Conservation (phyloP, 2,113 vertebrate species). For the Rhinogobius similis region DNA sequence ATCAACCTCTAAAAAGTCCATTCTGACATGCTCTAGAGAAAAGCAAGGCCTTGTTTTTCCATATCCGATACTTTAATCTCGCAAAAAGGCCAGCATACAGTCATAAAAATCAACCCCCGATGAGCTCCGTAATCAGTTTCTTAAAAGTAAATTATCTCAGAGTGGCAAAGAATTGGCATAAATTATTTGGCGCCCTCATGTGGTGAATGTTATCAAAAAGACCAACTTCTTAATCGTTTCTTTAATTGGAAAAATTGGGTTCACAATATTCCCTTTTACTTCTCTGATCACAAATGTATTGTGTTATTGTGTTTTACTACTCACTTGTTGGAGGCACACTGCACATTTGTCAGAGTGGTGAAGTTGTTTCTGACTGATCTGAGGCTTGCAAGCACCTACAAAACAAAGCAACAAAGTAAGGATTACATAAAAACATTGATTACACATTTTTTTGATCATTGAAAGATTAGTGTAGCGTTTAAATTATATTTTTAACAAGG, state of each 20-base stretch:
- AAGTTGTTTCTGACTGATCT: constrained; percentile 96
- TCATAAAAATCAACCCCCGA: neutral
- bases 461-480: too few relatives aligned
- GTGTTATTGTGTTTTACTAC: constrained; percentile 17
- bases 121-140: neutral
- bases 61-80: too few relatives aligned
- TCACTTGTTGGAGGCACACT: constrained; percentile 90
- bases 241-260: neutral
- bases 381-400: constrained; percentile 93
- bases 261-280: neutral
- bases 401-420: neutral
- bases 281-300: neutral
- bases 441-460: too few relatives aligned
- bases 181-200: neutral
- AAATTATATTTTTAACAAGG: too few relatives aligned
- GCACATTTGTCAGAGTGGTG: constrained; percentile 90
- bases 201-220: neutral
- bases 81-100: neutral
- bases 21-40: too few relatives aligned
- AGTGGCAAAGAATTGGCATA: neutral
- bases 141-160: neutral
- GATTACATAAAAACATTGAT: neutral
- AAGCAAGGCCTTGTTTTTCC: too few relatives aligned
- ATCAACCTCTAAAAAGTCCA: too few relatives aligned
- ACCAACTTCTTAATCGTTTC: neutral